Conservation (phyloP, 1,140 invertebrate genomes). For the Dufourea novaeangliae region DNA sequence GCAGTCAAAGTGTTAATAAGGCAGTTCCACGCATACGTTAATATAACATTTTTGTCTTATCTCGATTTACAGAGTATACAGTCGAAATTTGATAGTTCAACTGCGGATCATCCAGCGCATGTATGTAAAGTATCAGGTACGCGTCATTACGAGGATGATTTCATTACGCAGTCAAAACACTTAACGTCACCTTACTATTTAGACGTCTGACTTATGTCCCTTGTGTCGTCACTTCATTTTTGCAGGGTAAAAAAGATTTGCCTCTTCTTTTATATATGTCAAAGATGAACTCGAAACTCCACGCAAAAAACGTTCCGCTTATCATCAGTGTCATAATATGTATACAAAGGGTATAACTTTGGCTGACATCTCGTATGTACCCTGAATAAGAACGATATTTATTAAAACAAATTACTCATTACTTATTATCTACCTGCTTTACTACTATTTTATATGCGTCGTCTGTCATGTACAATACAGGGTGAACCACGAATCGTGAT, state of each 20-base stretch:
- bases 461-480: neutral
- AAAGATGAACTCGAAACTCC: slow-evolving; percentile 84
- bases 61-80: no score
- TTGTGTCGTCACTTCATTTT: neutral
- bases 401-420: neutral
- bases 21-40: no score
- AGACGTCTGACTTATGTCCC: neutral
- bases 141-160: no score
- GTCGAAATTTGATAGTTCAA: no score
- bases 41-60: no score
- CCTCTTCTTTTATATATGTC: slow-evolving; percentile 28
- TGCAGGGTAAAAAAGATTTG: neutral
- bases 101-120: no score
- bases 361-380: slow-evolving; percentile 86
- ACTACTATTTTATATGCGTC: neutral
- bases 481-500: no score
- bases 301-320: slow-evolving; percentile 85
- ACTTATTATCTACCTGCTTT: neutral
- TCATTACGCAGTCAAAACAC: no score
- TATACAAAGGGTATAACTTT: slow-evolving; percentile 87
- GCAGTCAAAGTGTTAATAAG: no score
- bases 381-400: slow-evolving; percentile 78
- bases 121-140: no score
- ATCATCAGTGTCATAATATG: slow-evolving; percentile 88
- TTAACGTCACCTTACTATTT: no score